Base-by-base conservation (phyloP, 2,113 vertebrate species). In the Callionymus lyra region DNA sequence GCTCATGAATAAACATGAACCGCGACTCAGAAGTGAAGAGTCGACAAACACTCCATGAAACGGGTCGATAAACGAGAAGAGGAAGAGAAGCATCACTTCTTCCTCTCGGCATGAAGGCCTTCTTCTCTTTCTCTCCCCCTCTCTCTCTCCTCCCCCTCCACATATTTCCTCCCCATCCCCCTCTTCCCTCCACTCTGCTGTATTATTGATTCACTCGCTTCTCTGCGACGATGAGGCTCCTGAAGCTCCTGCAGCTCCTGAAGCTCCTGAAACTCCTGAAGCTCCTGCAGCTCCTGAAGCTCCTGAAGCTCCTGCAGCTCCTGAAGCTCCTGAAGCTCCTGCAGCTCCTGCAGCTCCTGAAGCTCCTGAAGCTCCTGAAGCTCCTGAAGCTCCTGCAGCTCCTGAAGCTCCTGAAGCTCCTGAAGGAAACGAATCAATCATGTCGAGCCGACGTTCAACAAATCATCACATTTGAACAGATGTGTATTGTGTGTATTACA, bases 161-260 rank as follows among this genome's bases (percentile, higher is more conserved):
- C 34, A 57, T 38, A 46, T 16, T 18, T 14, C 44, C 13, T 8
- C 15, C 38, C 2, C 16, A 12, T 12, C 2, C 13, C 10, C 33
- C 51, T 32, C 17, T 16, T 39, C 53, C 41, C 68, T 53, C 50
- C 52, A 47, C 41, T 47, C 53, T 62, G 53, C 64, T 64, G 53
- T 73, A 60, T 69, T 79, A 83, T 76, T 71, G 74, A 79, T 78
- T 67, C 50, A n/a, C n/a, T n/a, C n/a, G n/a, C n/a, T n/a, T n/a
- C n/a, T n/a, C n/a, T n/a, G n/a, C n/a, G n/a, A n/a, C n/a, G n/a
- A n/a, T n/a, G n/a, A n/a, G n/a, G n/a, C n/a, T n/a, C 47, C 47
- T 46, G 31, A 65, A 37, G 42, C 68, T 39, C 67, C 67, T n/a
- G 52, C 38, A 61, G 44, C 38, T 58, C 50, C 50, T 56, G 51